Evolutionary conservation across 1,140 invertebrate species (phyloP), one percentile per base, ranked within the genome.

Genomic region (Drosophila varians): DNA sequence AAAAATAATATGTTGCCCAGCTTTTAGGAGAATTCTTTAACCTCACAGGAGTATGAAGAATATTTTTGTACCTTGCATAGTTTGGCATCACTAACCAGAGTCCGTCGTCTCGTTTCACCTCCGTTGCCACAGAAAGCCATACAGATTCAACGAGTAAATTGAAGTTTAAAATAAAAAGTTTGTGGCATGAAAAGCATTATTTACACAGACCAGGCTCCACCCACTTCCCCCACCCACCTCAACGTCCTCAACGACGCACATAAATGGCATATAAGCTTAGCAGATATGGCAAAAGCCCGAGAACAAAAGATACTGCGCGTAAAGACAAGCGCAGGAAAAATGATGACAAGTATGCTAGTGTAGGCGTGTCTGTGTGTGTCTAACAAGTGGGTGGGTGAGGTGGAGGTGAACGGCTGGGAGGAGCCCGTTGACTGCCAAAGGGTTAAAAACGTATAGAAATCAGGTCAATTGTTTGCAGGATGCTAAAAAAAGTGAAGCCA

Each of bases 81-180:
- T 42, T 16, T 31, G 5, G 12, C 46, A 48, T 48, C 26, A 28
- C 46, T 42, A 48, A 14, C 43, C 47, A 45, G 49, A 56, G 2
- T n/a, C 11, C n/a, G 34, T 16, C 23, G 4, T 31, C 36, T 9
- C 25, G 14, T 38, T 25, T 7, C 62, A 16, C 26, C 14, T 42
- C 45, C 36, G 31, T 34, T 26, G 36, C 38, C 45, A 53, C 47
- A 45, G 25, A 16, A 8, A 38, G 36, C 36, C 4, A 38, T 38
- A 45, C n/a, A 28, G 40, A 72, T 38, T 53, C 46, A 60, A 65
- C 71, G 77, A 66, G 62, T 74, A 87, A 86, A 86, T 87, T 77
- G 74, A 86, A 86, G 82, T 84, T 84, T 80, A 80, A 84, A 84
- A 87, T 80, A 84, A 80, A 83, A 84, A 84, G 47, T 84, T 84